Conservation (phyloP, 2,797 vertebrate species). For the Clarias pachynema region DNA sequence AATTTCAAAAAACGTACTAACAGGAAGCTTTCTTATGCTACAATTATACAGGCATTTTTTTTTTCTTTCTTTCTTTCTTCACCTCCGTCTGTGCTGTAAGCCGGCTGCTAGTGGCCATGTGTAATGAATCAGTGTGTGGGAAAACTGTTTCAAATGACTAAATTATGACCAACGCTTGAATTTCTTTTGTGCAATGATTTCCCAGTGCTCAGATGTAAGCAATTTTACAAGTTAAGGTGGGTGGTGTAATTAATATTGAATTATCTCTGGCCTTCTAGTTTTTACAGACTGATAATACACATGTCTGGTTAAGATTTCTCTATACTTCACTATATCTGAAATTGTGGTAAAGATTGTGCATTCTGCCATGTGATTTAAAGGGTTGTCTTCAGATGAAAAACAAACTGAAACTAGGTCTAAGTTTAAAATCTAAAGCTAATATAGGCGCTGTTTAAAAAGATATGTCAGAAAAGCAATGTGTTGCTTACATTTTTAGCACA, state of each 20-base stretch:
- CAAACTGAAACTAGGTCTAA: neutral
- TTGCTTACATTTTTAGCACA: neutral
- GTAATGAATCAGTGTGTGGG: slow-evolving; percentile 1
- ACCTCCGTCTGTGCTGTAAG: neutral
- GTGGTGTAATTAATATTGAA: neutral
- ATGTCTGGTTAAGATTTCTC: too few relatives aligned
- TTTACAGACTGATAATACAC: neutral
- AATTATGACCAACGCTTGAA: neutral
- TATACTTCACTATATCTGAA: neutral
- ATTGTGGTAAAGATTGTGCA: neutral
- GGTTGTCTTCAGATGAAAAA: neutral
- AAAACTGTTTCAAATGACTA: neutral
- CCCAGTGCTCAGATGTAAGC: neutral
- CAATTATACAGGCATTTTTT: neutral
- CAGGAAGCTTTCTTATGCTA: neutral
- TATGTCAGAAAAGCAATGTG: neutral
- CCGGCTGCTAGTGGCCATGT: neutral
- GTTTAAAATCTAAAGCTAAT: neutral
- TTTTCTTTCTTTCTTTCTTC: neutral
- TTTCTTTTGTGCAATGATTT: neutral
- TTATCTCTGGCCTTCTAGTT: neutral
- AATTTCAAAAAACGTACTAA: neutral
- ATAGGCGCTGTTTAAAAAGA: neutral
- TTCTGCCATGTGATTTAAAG: neutral
- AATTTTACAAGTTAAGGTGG: neutral